phyloP scores from a whole-genome alignment of 1,140 invertebrate genomes.

The Oryctes rhinoceros region DNA sequence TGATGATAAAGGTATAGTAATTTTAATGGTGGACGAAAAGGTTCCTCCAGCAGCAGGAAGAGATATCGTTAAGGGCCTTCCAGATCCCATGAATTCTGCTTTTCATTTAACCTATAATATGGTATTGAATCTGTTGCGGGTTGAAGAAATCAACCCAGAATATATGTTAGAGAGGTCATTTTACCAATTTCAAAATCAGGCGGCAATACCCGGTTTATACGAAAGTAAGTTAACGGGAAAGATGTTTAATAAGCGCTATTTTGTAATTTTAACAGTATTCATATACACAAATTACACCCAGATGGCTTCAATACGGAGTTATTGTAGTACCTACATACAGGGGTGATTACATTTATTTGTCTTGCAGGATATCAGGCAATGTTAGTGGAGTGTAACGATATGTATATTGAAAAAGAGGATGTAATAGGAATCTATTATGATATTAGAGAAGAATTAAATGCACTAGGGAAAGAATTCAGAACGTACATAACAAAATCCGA shows the following conservation, averaged over 20 bases:
- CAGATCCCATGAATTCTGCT: conserved; percentile 97
- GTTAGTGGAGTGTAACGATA: conserved; percentile 70
- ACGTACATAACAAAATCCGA: conserved; percentile 84
- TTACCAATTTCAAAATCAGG: conserved; percentile 99
- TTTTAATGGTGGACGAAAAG: conserved; percentile 98
- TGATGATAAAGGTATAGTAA: conserved; percentile 98
- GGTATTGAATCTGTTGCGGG: conserved; percentile 95
- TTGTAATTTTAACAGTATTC: background rate
- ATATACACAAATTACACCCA: too few species aligned
- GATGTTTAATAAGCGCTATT: background rate
- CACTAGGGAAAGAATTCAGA: conserved; percentile 77
- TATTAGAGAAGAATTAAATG: conserved; percentile 82
- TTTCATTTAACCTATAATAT: conserved; percentile 99
- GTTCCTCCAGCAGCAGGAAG: conserved; percentile 82
- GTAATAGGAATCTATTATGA: conserved; percentile 85
- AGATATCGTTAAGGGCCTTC: conserved; percentile 88
- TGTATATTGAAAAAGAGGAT: conserved; percentile 77
- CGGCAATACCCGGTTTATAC: conserved; percentile 87
- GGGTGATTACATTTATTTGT: too few species aligned
- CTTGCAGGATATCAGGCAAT: conserved; percentile 76
- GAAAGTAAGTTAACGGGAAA: conserved; percentile 72
- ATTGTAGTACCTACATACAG: too few species aligned
- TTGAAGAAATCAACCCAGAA: conserved; percentile 99
- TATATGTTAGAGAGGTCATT: conserved; percentile 99
- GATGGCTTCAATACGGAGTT: too few species aligned